These are phyloP conservation scores for Oostethus manadensis DNA, from an alignment of 2,113 vertebrate genomes.

Conservation along the genomic window DNA sequence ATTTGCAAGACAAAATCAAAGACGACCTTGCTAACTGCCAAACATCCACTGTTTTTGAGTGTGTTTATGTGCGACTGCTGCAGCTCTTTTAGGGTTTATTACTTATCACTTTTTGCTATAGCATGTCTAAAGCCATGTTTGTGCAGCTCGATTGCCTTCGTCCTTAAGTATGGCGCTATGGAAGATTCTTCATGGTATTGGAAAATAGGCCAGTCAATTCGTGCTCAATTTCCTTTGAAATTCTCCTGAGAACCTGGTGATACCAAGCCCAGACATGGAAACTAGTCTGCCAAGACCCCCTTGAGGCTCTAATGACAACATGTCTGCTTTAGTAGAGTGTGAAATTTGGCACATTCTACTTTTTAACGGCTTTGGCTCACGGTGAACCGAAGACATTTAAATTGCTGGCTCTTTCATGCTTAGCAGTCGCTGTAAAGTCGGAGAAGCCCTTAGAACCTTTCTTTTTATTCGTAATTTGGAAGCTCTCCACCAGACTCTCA, in stretches of 20 bases:
- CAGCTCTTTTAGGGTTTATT: too few relatives aligned
- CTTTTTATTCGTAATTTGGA: conserved; percentile 7
- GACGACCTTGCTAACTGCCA: too few relatives aligned
- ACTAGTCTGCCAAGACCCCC: conserved; percentile 28
- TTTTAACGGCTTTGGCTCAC: conserved; percentile 8
- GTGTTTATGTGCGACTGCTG: too few relatives aligned
- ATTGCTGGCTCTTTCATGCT: conserved; percentile 59
- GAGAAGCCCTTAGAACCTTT: conserved; percentile 16
- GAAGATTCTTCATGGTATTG: not conserved
- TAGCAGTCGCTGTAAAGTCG: conserved; percentile 41
- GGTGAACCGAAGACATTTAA: conserved; percentile 15
- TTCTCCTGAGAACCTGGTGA: not conserved
- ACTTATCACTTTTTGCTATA: too few relatives aligned
- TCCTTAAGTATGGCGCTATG: too few relatives aligned
- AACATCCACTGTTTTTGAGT: too few relatives aligned
- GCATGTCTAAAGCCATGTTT: too few relatives aligned
- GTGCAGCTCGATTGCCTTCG: too few relatives aligned
- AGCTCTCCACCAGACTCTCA: not conserved
- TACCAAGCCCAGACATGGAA: conserved; percentile 35
- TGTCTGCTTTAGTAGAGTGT: conserved; percentile 18
- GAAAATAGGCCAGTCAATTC: not conserved
- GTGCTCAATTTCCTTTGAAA: not conserved
- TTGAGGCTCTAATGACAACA: conserved; percentile 38
- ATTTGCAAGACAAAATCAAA: too few relatives aligned
- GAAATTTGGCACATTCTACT: conserved; percentile 19